A percentile compares a stretch with the other conserved stretches of the same genome.
phyloP scores from a whole-genome alignment of 2,113 vertebrate genomes.

The Sula dactylatra region DNA sequence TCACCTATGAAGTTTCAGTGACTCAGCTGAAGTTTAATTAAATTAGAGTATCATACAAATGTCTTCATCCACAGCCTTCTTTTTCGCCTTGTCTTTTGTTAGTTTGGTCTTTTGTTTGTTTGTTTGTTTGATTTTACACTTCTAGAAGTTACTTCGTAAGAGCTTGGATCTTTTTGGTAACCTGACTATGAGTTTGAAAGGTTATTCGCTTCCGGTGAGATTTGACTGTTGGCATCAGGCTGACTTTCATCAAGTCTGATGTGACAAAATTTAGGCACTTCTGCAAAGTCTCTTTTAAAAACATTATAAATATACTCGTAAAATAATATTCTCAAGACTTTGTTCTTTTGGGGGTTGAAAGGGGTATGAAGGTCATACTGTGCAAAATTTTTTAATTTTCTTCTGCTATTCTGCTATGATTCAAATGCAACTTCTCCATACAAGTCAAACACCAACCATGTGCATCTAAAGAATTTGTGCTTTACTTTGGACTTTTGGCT shows the following conservation, averaged over 20 bases:
- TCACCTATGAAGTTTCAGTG: constrained; percentile 75
- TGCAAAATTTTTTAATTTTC: constrained; percentile 77
- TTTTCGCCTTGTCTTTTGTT: constrained; percentile 26
- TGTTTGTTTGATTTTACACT: constrained; percentile 41
- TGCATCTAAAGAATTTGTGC: constrained; percentile 77
- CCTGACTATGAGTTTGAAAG: constrained; percentile 73
- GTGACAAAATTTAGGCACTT: constrained; percentile 89
- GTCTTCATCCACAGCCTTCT: constrained; percentile 72
- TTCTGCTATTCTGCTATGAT: constrained; percentile 73
- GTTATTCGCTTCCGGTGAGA: constrained; percentile 59
- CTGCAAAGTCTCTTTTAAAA: constrained; percentile 86
- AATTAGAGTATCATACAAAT: constrained; percentile 79
- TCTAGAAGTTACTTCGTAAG: constrained; percentile 70
- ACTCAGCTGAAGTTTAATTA: constrained; percentile 78
- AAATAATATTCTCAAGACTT: constrained; percentile 87
- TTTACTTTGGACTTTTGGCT: constrained; percentile 72
- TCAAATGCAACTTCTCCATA: constrained; percentile 74
- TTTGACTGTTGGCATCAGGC: constrained; percentile 75
- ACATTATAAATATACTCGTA: constrained; percentile 82
- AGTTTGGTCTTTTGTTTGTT: constrained; percentile 33
- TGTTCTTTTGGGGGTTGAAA: constrained; percentile 69
- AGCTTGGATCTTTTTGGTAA: constrained; percentile 70
- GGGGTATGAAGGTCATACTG: constrained; percentile 81
- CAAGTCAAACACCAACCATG: constrained; percentile 72
- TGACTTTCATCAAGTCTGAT: constrained; percentile 78